phyloP scores from a whole-genome alignment of 1,140 invertebrate species.

The Whitmania pigra region DNA sequence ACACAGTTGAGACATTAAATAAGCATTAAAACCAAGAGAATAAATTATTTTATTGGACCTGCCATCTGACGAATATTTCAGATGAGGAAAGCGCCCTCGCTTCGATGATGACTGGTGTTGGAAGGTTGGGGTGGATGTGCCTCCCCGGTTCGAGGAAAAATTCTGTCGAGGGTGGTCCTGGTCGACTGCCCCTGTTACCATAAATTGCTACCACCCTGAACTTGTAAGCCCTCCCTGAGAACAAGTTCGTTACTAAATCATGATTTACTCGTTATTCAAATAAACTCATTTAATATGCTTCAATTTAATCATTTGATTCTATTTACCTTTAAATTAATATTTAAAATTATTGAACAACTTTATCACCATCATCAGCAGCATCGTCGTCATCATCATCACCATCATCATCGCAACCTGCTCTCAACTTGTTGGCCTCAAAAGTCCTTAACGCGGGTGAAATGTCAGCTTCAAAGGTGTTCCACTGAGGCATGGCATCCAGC shows the following conservation, averaged over 20 bases:
- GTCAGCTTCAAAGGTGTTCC: slow-evolving; percentile 69
- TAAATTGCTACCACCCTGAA: slow-evolving; percentile 86
- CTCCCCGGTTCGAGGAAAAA: slow-evolving; percentile 27
- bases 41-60: slow-evolving; percentile 44
- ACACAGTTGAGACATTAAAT: too few relatives aligned
- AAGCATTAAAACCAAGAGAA: background rate
- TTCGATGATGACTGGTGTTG: slow-evolving; percentile 58
- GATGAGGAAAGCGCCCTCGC: slow-evolving; percentile 57
- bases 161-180: slow-evolving; percentile 58
- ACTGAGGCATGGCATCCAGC: slow-evolving; percentile 44
- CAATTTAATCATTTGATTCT: too few relatives aligned
- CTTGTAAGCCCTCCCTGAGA: slow-evolving; percentile 44
- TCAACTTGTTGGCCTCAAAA: slow-evolving; percentile 64
- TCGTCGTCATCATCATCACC: too few relatives aligned
- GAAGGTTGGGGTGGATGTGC: slow-evolving; percentile 48
- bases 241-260: too few relatives aligned
- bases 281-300: too few relatives aligned
- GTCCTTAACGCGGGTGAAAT: slow-evolving; percentile 59
- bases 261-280: too few relatives aligned
- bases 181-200: slow-evolving; percentile 79
- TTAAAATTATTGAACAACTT: too few relatives aligned
- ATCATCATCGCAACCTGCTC: slow-evolving; percentile 41
- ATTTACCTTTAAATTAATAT: too few relatives aligned
- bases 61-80: slow-evolving; percentile 61
- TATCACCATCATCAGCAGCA: too few relatives aligned